These are phyloP conservation scores for Paragorgia papillata DNA, from an alignment of 92 coral and sea anemone species.

Conservation along the genomic window DNA sequence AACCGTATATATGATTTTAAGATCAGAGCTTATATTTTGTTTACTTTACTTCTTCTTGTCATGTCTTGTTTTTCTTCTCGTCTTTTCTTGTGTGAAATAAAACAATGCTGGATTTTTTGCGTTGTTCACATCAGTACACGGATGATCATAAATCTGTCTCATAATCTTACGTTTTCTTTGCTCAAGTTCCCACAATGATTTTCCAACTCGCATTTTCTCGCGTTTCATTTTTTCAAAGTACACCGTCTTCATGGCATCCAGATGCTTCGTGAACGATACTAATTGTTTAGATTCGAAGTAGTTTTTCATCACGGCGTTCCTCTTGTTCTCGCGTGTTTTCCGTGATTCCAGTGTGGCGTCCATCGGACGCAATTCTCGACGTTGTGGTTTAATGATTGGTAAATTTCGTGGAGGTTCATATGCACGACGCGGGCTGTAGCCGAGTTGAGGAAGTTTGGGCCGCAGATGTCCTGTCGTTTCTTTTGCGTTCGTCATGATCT, in stretches of 20 bases:
- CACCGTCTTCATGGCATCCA: constrained; percentile 27
- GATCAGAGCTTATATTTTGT: too few species aligned
- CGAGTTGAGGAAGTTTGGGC: neutral
- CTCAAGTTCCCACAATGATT: constrained; percentile 94
- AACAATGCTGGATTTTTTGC: constrained; percentile 30
- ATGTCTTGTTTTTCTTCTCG: constrained; percentile 41
- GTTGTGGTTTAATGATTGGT: constrained; percentile 21
- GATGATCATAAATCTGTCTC: constrained; percentile 70
- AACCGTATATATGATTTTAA: too few species aligned
- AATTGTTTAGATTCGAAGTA: constrained; percentile 33
- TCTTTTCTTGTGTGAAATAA: constrained; percentile 32
- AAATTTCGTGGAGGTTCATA: neutral
- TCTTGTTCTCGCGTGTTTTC: constrained; percentile 36
- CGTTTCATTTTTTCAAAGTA: constrained; percentile 40
- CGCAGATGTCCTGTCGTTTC: neutral
- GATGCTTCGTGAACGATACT: constrained; percentile 29
- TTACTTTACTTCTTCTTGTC: neutral
- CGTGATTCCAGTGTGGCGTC: constrained; percentile 31
- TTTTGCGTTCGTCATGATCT: constrained; percentile 14
- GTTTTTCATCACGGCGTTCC: constrained; percentile 42
- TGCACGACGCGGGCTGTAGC: neutral
- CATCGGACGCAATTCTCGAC: constrained; percentile 13
- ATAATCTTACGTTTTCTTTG: constrained; percentile 77
- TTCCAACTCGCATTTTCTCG: constrained; percentile 77
- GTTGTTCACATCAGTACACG: constrained; percentile 38